These are phyloP conservation scores for Troides oblongomaculatus DNA, from an alignment of 2,888 invertebrate genomes.

Conservation along the genomic window DNA sequence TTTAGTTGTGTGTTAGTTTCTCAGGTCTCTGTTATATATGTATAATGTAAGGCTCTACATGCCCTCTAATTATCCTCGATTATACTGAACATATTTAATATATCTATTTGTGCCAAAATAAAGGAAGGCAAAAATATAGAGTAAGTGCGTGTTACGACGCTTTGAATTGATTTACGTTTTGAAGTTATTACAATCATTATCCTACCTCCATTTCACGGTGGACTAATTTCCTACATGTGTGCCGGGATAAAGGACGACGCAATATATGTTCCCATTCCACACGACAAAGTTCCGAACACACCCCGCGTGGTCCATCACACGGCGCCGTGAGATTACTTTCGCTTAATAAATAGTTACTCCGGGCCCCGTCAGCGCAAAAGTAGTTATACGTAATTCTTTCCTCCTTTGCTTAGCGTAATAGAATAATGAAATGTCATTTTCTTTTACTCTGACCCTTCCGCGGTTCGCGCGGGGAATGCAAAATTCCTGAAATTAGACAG, in stretches of 20 bases:
- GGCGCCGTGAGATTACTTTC: slow-evolving; percentile 41
- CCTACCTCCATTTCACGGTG: slow-evolving; percentile 23
- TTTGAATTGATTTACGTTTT: slow-evolving; percentile 18
- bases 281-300: slow-evolving; percentile 38
- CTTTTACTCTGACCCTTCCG: slow-evolving; percentile 77
- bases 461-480: slow-evolving; percentile 76
- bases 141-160: background rate
- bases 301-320: slow-evolving; percentile 39
- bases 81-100: too few species aligned
- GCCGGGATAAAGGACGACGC: slow-evolving; percentile 47
- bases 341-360: slow-evolving; percentile 45
- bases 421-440: slow-evolving; percentile 80
- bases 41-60: too few species aligned
- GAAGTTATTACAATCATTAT: slow-evolving; percentile 20
- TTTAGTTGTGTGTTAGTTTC: too few species aligned
- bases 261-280: slow-evolving; percentile 48
- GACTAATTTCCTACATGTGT: slow-evolving; percentile 44
- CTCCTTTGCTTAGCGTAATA: slow-evolving; percentile 73
- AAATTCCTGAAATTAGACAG: slow-evolving; percentile 78
- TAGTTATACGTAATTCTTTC: slow-evolving; percentile 68
- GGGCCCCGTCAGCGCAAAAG: slow-evolving; percentile 56
- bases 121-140: too few species aligned
- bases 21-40: too few species aligned
- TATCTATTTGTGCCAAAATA: too few species aligned
- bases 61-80: too few species aligned